Evolutionary conservation across 2,113 vertebrate genomes (phyloP).

Genomic region (Clarias batrachus): DNA sequence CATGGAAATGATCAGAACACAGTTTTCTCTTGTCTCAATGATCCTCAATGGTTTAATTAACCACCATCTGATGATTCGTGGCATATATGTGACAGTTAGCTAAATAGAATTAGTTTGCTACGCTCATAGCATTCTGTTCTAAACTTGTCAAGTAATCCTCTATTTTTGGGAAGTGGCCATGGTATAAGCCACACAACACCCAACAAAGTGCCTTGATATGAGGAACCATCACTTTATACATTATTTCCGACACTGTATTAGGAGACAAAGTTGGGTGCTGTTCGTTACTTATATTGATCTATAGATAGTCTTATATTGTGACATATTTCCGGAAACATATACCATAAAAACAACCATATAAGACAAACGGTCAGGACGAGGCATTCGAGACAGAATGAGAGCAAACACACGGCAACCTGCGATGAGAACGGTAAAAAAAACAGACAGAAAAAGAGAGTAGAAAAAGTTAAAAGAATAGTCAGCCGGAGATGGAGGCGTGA

Average conservation of each 20-base stretch:
- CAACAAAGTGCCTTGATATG: neutral
- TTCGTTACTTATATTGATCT: neutral
- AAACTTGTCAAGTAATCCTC: neutral
- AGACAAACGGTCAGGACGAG: slow-evolving; percentile 61
- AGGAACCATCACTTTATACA: neutral
- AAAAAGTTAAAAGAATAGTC: neutral
- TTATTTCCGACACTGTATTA: neutral
- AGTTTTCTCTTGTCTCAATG: no score
- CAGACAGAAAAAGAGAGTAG: slow-evolving; percentile 22
- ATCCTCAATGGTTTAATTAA: neutral
- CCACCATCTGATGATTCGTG: neutral
- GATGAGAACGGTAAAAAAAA: slow-evolving; percentile 13
- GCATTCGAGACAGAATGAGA: slow-evolving; percentile 67
- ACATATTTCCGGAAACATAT: slow-evolving; percentile 19
- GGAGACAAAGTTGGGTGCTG: neutral
- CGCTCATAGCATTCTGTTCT: neutral
- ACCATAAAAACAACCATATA: slow-evolving; percentile 50
- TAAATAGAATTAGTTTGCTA: neutral
- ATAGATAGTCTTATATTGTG: neutral
- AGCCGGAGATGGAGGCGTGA: neutral
- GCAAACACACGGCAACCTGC: slow-evolving; percentile 51
- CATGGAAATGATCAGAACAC: no score
- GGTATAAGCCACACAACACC: neutral
- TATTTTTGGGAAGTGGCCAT: neutral
- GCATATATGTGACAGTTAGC: neutral